phyloP scores from a whole-genome alignment of 2,797 vertebrate genomes.

The Allobates femoralis region DNA sequence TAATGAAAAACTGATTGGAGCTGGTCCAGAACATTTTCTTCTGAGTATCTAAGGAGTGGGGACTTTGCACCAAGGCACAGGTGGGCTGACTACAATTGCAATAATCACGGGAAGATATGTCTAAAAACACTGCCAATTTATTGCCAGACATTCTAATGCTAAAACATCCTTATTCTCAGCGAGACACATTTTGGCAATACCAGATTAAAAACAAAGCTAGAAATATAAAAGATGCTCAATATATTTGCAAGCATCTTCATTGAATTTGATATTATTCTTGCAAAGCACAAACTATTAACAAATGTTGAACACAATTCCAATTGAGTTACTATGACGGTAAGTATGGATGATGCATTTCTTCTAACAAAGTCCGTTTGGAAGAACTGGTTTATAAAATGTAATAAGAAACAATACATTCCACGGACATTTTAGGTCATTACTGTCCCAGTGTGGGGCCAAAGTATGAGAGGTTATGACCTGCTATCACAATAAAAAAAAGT shows the following conservation, averaged over 20 bases:
- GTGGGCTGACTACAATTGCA: too few relatives aligned
- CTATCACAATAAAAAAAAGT: not conserved
- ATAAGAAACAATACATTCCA: not conserved
- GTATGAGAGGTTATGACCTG: not conserved
- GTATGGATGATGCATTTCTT: not conserved
- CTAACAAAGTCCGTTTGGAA: conserved; percentile 10
- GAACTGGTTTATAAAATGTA: not conserved
- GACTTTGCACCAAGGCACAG: too few relatives aligned
- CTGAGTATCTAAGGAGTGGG: too few relatives aligned
- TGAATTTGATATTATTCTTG: not conserved
- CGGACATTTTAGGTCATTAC: not conserved
- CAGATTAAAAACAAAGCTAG: not conserved
- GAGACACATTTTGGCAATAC: not conserved
- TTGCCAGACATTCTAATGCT: not conserved
- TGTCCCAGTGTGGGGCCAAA: not conserved
- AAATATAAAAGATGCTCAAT: not conserved
- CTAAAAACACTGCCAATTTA: not conserved
- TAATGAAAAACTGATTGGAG: too few relatives aligned
- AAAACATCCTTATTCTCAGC: not conserved
- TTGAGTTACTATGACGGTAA: not conserved
- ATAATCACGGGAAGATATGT: too few relatives aligned
- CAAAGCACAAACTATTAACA: not conserved
- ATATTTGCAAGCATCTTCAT: not conserved
- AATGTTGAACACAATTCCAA: not conserved
- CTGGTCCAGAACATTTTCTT: too few relatives aligned